Base-by-base conservation (phyloP, 2,797 vertebrate species). In the Falco novaeseelandiae region DNA sequence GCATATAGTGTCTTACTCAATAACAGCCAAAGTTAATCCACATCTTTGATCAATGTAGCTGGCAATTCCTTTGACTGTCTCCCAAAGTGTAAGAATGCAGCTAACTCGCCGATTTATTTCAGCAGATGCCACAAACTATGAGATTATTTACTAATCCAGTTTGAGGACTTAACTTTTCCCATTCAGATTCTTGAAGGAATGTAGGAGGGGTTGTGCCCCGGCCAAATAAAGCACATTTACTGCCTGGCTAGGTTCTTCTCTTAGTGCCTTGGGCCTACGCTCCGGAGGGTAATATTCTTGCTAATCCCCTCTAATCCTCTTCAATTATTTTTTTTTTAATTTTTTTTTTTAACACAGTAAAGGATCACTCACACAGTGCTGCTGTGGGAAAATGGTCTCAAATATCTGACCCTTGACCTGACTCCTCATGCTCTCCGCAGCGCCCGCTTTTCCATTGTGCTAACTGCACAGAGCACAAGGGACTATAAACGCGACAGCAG, bases 111-210 rank as follows among this genome's bases (percentile, higher is more conserved):
- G 46, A 97, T 97, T 98, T 97, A 97, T 98, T 98, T 98, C 97
- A 96, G 97, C 95, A 98, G 97, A 98, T 98, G 97, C 97, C 97
- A 98, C 97, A 97, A 98, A 96, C 98, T 93, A 98, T 98, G 97
- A 98, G 98, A 98, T 98, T 98, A 98, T 98, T 98, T 98, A 98
- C 98, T 98, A 98, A 98, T 98, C 98, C 97, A 98, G 97, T 98
- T 98, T 97, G 96, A 96, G 96, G 97, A 98, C 95, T 98, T 98
- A 98, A 98, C 96, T 98, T 98, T 98, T 97, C 96, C 97, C 96
- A 98, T 98, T 98, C 98, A 98, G 97, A 94, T 97, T 98, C 97
- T 98, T 98, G 95, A 98, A 98, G 98, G 98, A 98, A 98, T 98
- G 97, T 90, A 97, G 97, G 95, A 97, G 96, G 98, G 98, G 98